Conservation (phyloP, 2,113 vertebrate species). For the Electrona antarctica region DNA sequence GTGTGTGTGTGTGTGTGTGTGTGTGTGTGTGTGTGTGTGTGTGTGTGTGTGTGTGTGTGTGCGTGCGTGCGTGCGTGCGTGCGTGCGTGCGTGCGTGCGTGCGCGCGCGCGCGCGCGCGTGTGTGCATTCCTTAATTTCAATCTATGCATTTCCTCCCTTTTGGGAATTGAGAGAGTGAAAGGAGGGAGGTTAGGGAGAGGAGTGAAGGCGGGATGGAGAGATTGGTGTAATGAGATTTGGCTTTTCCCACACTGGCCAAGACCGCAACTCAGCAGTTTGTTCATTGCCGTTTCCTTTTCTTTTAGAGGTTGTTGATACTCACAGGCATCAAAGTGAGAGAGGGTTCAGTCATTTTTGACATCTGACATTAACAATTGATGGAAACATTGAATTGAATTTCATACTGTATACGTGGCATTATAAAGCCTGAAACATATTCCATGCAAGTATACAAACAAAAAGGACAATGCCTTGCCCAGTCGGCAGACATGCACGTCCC, state of each 20-base stretch:
- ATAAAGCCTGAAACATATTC: too few relatives aligned
- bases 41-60: too few relatives aligned
- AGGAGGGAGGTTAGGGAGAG: not conserved
- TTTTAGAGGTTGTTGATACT: conserved; percentile 6
- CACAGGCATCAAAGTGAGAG: conserved; percentile 19
- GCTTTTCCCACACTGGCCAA: conserved; percentile 43
- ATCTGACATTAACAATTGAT: conserved; percentile 6
- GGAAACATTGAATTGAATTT: not conserved
- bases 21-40: too few relatives aligned
- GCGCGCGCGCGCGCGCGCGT: not conserved
- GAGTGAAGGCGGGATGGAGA: conserved; percentile 17
- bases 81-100: not conserved
- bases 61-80: not conserved
- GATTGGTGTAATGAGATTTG: conserved; percentile 44
- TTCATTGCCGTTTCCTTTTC: conserved; percentile 41
- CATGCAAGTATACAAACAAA: too few relatives aligned
- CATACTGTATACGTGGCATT: not conserved
- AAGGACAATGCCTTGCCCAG: too few relatives aligned
- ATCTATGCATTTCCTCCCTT: conserved; percentile 29
- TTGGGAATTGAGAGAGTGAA: conserved; percentile 15
- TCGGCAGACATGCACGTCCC: too few relatives aligned
- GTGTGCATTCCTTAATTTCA: conserved; percentile 25
- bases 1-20: too few relatives aligned
- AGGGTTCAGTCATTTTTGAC: conserved; percentile 15
- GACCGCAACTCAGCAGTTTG: conserved; percentile 53